Evolutionary conservation across 23 tunicate genomes (phyloP).

Genomic region (Clavelina lepadiformis): DNA sequence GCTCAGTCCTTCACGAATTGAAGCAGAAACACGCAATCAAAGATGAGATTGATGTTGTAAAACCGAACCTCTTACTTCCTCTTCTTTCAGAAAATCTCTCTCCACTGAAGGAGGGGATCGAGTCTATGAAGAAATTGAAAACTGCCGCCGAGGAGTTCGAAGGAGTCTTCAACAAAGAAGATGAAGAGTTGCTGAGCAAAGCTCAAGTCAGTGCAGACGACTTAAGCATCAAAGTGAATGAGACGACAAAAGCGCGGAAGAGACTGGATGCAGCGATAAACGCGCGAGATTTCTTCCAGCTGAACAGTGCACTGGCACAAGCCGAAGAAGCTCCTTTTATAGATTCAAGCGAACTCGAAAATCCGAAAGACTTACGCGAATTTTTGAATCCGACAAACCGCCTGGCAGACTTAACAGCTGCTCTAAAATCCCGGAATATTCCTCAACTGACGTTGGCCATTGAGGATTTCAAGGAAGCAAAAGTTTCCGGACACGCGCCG

Average conservation of each 20-base stretch:
- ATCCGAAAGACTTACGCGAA: constrained; percentile 37
- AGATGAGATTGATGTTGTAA: constrained; percentile 39
- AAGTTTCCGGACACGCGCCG: constrained; percentile 33
- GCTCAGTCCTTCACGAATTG: constrained; percentile 40
- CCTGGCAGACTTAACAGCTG: constrained; percentile 29
- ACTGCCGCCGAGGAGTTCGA: constrained; percentile 33
- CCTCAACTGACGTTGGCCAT: constrained; percentile 20
- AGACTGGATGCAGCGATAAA: constrained; percentile 21
- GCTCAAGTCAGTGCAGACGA: constrained; percentile 23
- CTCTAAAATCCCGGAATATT: constrained; percentile 30
- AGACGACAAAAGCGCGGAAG: constrained; percentile 28
- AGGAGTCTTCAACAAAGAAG: constrained; percentile 51
- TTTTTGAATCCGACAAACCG: constrained; percentile 60
- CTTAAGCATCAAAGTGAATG: constrained; percentile 22
- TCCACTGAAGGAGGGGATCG: constrained; percentile 29
- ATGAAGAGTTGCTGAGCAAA: constrained; percentile 27
- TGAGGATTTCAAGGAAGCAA: constrained; percentile 46
- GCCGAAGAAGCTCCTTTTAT: constrained; percentile 48
- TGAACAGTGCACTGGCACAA: constrained; percentile 17
- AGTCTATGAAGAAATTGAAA: constrained; percentile 47
- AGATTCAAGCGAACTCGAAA: constrained; percentile 18
- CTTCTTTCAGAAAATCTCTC: constrained; percentile 33
- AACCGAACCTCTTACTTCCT: constrained; percentile 35
- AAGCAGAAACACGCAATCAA: constrained; percentile 44
- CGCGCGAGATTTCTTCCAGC: constrained; percentile 28